These are phyloP conservation scores for Terrapene triunguis DNA, from an alignment of 2,113 vertebrate genomes.

Conservation along the genomic window DNA sequence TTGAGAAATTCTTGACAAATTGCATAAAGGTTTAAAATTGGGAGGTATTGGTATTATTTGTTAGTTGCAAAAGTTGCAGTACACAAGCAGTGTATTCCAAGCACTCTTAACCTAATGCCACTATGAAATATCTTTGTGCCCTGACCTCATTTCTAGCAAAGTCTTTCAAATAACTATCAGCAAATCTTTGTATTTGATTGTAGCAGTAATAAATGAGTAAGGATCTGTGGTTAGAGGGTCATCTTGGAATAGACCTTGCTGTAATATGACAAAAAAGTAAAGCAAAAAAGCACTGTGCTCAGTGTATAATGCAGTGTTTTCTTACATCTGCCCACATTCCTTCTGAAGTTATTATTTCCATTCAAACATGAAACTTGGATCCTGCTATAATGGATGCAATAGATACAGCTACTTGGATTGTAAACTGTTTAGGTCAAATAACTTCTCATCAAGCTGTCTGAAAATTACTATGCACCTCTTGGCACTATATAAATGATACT, in stretches of 20 bases:
- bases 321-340: not conserved
- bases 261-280: not conserved
- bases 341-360: not conserved
- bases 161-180: not conserved
- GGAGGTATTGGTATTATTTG: not conserved
- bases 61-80: not conserved
- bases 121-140: not conserved
- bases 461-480: accelerated
- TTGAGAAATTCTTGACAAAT: not conserved
- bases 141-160: not conserved
- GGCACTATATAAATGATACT: not conserved
- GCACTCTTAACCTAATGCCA: not conserved
- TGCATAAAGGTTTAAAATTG: not conserved
- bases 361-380: accelerated
- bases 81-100: not conserved
- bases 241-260: not conserved
- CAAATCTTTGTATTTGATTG: not conserved
- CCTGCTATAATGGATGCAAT: not conserved
- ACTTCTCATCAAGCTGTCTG: not conserved
- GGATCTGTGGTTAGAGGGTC: not conserved
- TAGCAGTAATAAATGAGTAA: not conserved
- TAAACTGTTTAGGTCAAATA: not conserved
- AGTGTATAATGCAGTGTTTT: not conserved
- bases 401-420: not conserved
- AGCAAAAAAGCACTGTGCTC: not conserved